Evolutionary conservation across 2,113 vertebrate species (phyloP).

Genomic region (Eira barbara): DNA sequence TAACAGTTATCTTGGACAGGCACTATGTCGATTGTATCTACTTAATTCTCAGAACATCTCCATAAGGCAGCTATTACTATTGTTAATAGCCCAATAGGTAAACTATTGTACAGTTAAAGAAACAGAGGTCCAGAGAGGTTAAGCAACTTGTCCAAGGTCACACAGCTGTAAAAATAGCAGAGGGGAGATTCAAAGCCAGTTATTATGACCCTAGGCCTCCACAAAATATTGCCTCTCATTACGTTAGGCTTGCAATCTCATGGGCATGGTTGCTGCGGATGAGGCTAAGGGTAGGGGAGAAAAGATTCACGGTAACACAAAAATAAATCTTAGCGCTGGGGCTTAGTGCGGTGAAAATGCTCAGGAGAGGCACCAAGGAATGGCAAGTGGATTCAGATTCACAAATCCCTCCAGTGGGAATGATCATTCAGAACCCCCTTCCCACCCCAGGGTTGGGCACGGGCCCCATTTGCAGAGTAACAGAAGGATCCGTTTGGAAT

Average conservation of each 20-base stretch:
- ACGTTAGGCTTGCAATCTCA: neutral
- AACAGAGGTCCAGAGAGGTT: neutral
- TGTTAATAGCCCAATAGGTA: neutral
- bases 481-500: neutral
- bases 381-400: neutral
- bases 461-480: neutral
- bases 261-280: neutral
- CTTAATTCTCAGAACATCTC: neutral
- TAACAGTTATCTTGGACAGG: neutral
- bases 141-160: neutral
- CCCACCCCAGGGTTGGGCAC: accelerated
- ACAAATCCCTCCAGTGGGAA: too few relatives aligned
- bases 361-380: too few relatives aligned
- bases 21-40: neutral
- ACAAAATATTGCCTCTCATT: neutral
- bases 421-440: accelerated
- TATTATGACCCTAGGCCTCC: neutral
- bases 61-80: neutral
- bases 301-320: neutral
- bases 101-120: neutral
- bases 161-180: neutral
- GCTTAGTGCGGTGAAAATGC: neutral
- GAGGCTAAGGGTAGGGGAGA: neutral
- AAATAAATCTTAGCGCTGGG: neutral
- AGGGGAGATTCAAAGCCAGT: neutral